Percentiles rank a stretch among this genome's conserved stretches.
phyloP scores from a whole-genome alignment of 2,797 vertebrate species.

The Etheostoma nigrum region DNA sequence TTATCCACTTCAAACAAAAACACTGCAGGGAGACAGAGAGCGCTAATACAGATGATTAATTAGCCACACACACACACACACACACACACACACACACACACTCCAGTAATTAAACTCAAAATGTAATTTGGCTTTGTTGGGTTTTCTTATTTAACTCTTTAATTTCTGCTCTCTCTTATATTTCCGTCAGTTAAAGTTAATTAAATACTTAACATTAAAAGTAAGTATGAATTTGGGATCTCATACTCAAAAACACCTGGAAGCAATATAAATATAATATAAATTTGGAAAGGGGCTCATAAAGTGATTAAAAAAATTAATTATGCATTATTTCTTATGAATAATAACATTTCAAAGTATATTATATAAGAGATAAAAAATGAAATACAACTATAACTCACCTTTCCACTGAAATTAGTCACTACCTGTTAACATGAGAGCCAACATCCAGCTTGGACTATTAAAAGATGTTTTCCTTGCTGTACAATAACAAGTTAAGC shows the following conservation, averaged over 20 bases:
- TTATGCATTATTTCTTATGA: not conserved
- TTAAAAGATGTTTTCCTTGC: not conserved
- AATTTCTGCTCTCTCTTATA: not conserved
- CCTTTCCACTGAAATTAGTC: not conserved
- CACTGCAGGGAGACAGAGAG: constrained; percentile 55
- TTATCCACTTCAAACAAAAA: constrained; percentile 72
- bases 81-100: constrained; percentile 27
- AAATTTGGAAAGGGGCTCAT: fast-evolving
- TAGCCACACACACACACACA: constrained; percentile 11
- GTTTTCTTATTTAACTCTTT: constrained; percentile 28
- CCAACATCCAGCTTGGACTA: not conserved
- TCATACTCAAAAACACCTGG: not conserved
- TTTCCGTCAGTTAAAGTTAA: not conserved
- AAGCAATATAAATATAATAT: fast-evolving
- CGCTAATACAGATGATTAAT: constrained; percentile 62
- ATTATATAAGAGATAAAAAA: not conserved
- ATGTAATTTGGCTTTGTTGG: constrained; percentile 13
- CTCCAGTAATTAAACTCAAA: constrained; percentile 45
- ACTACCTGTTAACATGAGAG: not conserved
- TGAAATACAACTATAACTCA: not conserved
- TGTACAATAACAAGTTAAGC: too few species aligned
- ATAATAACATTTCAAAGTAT: not conserved
- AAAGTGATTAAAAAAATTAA: not conserved
- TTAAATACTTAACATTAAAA: not conserved
- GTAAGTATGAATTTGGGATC: not conserved